Evolutionary conservation across 1,140 invertebrate species (phyloP).

Genomic region (Meloidogyne exigua): DNA sequence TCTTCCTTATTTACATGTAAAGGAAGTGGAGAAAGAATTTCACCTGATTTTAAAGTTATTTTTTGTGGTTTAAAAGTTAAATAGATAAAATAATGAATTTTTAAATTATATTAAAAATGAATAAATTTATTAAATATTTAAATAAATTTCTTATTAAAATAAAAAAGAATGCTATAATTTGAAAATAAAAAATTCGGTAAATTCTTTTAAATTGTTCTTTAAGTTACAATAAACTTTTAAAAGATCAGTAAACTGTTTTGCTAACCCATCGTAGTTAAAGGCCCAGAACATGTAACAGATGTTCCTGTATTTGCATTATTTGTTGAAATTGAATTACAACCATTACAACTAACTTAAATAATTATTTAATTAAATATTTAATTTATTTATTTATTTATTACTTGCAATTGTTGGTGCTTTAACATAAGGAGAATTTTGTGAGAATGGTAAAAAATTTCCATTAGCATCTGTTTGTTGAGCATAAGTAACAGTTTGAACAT

Average conservation of each 20-base stretch:
- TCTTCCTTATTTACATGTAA: conserved; percentile 1
- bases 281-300: neutral
- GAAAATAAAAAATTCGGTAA: no score
- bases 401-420: conserved; percentile 10
- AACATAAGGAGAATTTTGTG: conserved; percentile 5
- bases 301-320: conserved; percentile 13
- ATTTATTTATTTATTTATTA: neutral
- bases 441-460: neutral
- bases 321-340: conserved; percentile 6
- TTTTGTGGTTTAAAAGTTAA: neutral
- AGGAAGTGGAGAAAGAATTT: neutral
- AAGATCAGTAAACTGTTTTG: neutral
- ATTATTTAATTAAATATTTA: neutral
- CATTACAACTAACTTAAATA: conserved; percentile 6
- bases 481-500: conserved; percentile 5
- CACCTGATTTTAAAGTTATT: neutral
- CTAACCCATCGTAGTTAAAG: neutral
- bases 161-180: no score
- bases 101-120: no score
- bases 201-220: no score
- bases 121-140: no score
- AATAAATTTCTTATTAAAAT: no score
- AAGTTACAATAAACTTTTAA: no score
- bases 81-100: no score
- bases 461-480: neutral